Evolutionary conservation across 2,113 vertebrate genomes (phyloP), one percentile per base, ranked within the genome.

Genomic region (Zingel zingel): DNA sequence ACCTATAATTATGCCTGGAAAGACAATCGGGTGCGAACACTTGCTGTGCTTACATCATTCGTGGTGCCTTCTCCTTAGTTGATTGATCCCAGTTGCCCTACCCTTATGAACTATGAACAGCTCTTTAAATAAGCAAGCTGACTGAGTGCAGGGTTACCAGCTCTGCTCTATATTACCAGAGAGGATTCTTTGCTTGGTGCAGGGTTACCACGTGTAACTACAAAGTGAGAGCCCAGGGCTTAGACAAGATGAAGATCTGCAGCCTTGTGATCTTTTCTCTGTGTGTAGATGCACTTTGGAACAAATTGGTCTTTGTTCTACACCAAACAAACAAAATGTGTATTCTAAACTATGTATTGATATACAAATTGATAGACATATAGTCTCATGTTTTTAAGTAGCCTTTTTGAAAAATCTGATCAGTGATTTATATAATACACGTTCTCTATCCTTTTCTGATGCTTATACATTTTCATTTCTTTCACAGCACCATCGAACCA

Each of bases 161-260:
- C 86, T 74, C 19, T 50, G 81, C 82, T 87, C 36, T 39, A 71
- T 75, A 82, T 89, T 71, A 81, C 77, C 69, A 75, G 54, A 64
- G 65, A 77, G 56, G 70, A 72, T 74, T 74, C 47, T 62, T 59
- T 7, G 56, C 65, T 45, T 56, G 57, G 82, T 80, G 88, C 84
- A 70, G 68, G 23, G 85, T 89, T 83, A 88, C 82, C 79, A 69
- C 48, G 54, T 74, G 71, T 43, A 84, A 88, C 85, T 88, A 89
- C 86, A 92, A 88, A 92, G 83, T 48, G 21, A 74, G 81, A 87
- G 76, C 88, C 73, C 86, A 75, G 70, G 82, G 91, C 86, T 80
- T 70, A 1, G 19, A 73, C 63, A 30, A 88, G 63, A 89, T 84
- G 81, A 75, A 82, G 75, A 64, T 85, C 79, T 66, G 70, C 54